phyloP scores from a whole-genome alignment of 2,797 vertebrate genomes.

The Odontamblyopus rebecca region DNA sequence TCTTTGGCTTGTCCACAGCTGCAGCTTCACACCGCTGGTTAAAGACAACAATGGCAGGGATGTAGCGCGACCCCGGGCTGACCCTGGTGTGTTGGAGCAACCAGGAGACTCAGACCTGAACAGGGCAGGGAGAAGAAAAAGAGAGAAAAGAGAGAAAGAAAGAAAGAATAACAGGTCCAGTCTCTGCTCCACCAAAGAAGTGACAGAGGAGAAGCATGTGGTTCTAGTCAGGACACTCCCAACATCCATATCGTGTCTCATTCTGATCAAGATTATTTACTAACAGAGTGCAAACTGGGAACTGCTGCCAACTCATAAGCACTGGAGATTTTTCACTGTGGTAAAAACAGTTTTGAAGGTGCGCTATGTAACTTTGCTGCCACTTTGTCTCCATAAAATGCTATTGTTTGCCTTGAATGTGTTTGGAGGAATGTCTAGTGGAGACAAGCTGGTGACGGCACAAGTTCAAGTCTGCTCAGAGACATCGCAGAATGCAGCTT shows the following conservation, averaged over 20 bases:
- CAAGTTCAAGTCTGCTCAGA: too few species aligned
- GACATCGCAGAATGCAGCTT: too few species aligned
- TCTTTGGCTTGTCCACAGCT: neutral
- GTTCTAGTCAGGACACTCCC: constrained; percentile 40
- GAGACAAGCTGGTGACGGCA: too few species aligned
- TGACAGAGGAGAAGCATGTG: constrained; percentile 42
- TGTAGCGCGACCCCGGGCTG: constrained; percentile 1
- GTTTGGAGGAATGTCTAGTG: too few species aligned
- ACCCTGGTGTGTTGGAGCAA: constrained; percentile 6
- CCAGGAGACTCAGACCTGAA: constrained; percentile 8
- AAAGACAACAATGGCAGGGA: constrained; percentile 6
- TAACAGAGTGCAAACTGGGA: neutral
- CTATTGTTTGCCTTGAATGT: too few species aligned
- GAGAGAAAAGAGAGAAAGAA: neutral
- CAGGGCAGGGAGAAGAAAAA: constrained; percentile 23
- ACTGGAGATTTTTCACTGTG: neutral
- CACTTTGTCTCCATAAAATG: too few species aligned
- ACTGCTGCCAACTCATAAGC: neutral
- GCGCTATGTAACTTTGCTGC: neutral
- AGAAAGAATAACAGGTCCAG: constrained; percentile 19
- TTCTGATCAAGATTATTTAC: neutral
- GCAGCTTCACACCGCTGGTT: neutral
- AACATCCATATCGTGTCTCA: neutral
- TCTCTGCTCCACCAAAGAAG: constrained; percentile 30
- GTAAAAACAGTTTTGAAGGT: neutral